Evolutionary conservation across 2,888 invertebrate species (phyloP).

Genomic region (Agrotis exclamationis): DNA sequence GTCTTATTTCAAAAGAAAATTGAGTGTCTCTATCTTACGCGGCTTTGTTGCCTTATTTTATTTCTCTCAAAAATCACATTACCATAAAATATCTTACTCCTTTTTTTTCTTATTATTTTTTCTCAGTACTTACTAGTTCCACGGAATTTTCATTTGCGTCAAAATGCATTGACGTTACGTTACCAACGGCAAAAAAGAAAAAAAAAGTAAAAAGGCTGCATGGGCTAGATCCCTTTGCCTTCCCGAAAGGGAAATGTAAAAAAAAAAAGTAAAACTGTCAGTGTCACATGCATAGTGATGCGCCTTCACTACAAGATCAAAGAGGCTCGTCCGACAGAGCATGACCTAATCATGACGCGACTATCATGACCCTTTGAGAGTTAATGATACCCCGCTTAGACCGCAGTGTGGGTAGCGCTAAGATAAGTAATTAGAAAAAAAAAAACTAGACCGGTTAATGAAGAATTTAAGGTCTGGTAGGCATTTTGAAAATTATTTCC

Average conservation of each 20-base stretch:
- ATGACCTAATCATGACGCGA: conserved; percentile 31
- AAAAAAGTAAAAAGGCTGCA: conserved; percentile 15
- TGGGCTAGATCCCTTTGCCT: too few species aligned
- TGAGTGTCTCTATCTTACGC: too few species aligned
- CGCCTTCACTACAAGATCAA: conserved; percentile 43
- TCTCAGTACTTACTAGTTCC: too few species aligned
- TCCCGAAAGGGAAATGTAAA: too few species aligned
- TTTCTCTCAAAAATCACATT: too few species aligned
- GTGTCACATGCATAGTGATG: conserved; percentile 46
- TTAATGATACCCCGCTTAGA: conserved; percentile 43
- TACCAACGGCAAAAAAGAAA: conserved; percentile 5
- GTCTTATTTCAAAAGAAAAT: too few species aligned
- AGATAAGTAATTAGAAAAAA: conserved; percentile 26
- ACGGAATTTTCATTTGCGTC: too few species aligned
- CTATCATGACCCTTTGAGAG: conserved; percentile 41
- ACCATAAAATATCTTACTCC: too few species aligned
- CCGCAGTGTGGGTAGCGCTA: neutral
- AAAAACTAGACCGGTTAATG: neutral
- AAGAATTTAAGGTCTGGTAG: neutral
- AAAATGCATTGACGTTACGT: neutral
- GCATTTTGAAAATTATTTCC: neutral
- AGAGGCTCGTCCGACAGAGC: conserved; percentile 38
- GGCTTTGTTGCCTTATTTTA: too few species aligned
- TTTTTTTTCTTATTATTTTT: too few species aligned
- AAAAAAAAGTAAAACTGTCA: conserved; percentile 34